Evolutionary conservation across 2,888 invertebrate genomes (phyloP).

Genomic region (Cryptus armator): DNA sequence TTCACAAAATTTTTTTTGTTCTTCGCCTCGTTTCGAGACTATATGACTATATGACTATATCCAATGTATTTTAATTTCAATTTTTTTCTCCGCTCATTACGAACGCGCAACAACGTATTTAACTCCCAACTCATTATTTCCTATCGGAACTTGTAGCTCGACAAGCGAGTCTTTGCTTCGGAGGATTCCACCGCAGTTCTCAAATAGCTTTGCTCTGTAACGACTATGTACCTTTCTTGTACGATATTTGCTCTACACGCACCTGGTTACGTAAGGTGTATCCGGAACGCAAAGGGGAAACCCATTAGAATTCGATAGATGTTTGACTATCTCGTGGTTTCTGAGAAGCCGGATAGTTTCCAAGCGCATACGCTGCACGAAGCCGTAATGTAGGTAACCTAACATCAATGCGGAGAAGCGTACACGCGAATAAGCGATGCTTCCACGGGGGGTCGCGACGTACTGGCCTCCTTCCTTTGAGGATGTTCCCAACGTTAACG

Average conservation of each 20-base stretch:
- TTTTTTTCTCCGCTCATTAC: too few species aligned
- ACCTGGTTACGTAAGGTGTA: not conserved
- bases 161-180: not conserved
- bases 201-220: not conserved
- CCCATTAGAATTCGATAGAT: constrained; percentile 36
- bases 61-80: too few species aligned
- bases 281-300: constrained; percentile 30
- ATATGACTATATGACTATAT: too few species aligned
- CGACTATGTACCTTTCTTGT: not conserved
- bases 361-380: not conserved
- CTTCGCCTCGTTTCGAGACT: too few species aligned
- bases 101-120: too few species aligned
- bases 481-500: not conserved
- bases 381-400: not conserved
- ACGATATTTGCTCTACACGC: not conserved
- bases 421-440: constrained; percentile 23
- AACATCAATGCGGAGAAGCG: not conserved
- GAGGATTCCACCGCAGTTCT: not conserved
- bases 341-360: not conserved
- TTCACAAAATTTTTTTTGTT: not conserved
- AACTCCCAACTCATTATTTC: not conserved
- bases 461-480: constrained; percentile 44
- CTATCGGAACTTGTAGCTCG: not conserved
- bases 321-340: constrained; percentile 29
- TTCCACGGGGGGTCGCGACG: constrained; percentile 1